Percentiles rank a stretch among this genome's conserved stretches.
Evolutionary conservation across 2,797 vertebrate genomes (phyloP).

Genomic region (Dicrostonyx torquatus): DNA sequence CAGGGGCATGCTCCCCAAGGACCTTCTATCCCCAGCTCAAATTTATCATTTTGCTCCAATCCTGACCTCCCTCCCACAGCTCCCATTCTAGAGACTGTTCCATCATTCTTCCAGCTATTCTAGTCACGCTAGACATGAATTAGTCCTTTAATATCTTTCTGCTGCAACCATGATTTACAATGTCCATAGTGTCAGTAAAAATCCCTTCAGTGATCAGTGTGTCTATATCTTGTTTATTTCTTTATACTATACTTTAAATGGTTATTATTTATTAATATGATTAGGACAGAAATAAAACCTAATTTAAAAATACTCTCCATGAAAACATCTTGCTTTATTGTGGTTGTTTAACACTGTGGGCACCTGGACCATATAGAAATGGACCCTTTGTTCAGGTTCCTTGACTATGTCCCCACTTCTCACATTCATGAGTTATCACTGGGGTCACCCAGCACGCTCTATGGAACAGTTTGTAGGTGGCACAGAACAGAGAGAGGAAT

Average conservation of each 20-base stretch:
- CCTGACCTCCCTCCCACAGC: neutral
- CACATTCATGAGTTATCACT: rapidly evolving
- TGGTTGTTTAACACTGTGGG: neutral
- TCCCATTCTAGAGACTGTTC: neutral
- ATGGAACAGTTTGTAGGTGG: neutral
- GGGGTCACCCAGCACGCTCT: neutral
- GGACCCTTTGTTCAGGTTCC: neutral
- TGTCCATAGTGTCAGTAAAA: neutral
- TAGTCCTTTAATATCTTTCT: neutral
- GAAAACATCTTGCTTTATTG: neutral
- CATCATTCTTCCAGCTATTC: neutral
- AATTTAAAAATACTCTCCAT: neutral
- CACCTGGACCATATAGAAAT: neutral
- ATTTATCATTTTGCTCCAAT: neutral
- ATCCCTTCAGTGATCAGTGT: neutral
- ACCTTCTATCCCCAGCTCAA: neutral
- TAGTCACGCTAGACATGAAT: neutral
- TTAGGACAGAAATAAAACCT: neutral
- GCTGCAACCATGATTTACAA: neutral
- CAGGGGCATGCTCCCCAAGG: neutral
- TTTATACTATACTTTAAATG: neutral
- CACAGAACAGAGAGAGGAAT: neutral
- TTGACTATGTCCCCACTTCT: neutral
- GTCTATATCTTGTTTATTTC: neutral
- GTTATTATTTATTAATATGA: neutral